Evolutionary conservation across 2,888 invertebrate species (phyloP).

Genomic region (Troglohyphantes excavatus): DNA sequence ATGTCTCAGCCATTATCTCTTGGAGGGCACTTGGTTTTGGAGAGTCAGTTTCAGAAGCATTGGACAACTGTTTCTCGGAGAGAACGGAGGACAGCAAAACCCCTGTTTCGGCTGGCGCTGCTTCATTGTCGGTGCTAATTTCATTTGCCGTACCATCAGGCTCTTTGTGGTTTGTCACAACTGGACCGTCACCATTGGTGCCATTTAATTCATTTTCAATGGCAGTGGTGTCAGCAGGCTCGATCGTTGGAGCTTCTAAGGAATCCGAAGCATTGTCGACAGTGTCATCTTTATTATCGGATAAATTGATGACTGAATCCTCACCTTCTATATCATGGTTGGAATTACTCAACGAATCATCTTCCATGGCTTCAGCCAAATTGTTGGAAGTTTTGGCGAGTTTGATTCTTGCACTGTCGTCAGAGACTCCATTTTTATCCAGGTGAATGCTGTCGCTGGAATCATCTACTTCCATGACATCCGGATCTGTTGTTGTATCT

Average conservation of each 20-base stretch:
- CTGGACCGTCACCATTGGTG: neutral
- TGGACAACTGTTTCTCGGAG: slow-evolving; percentile 18
- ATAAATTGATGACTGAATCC: neutral
- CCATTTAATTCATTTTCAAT: neutral
- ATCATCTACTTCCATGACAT: slow-evolving; percentile 11
- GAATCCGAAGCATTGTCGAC: neutral
- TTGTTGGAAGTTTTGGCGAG: neutral
- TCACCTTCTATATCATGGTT: slow-evolving; percentile 27
- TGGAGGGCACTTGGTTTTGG: neutral
- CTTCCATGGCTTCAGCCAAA: neutral
- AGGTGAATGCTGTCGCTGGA: neutral
- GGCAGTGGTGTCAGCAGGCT: neutral
- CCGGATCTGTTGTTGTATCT: slow-evolving; percentile 8
- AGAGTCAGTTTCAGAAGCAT: neutral
- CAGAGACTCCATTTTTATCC: slow-evolving; percentile 23
- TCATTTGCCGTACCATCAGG: neutral
- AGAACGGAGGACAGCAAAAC: neutral
- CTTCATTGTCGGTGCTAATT: neutral
- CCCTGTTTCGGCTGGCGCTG: neutral
- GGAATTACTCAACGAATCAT: slow-evolving; percentile 15
- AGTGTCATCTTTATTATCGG: neutral
- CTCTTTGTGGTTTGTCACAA: neutral
- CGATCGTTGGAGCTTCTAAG: neutral
- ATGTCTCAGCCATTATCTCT: neutral
- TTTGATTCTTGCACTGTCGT: neutral